phyloP scores from a whole-genome alignment of 2,888 invertebrate genomes.

The Adela reaumurella region DNA sequence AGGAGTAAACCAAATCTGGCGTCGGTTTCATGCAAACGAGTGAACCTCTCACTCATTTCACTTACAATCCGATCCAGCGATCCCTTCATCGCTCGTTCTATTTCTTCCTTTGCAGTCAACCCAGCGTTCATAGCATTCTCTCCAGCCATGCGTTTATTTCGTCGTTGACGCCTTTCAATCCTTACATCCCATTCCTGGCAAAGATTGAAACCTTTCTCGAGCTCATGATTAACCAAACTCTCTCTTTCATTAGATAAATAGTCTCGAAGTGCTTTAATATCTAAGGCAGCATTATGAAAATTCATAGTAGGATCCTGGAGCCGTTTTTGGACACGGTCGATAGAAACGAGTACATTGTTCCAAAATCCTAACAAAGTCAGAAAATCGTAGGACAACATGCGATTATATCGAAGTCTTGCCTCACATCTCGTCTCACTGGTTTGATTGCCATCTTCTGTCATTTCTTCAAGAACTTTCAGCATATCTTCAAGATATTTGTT shows the following conservation, averaged over 20 bases:
- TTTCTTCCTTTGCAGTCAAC: no score
- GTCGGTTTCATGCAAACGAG: no score
- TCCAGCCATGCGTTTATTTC: not conserved
- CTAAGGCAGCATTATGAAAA: slow-evolving; percentile 2
- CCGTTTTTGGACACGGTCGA: slow-evolving; percentile 2
- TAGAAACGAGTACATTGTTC: slow-evolving; percentile 1
- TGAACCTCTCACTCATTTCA: no score
- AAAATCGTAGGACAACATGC: slow-evolving; percentile 2
- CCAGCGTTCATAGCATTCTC: no score
- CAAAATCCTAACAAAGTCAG: slow-evolving; percentile 3
- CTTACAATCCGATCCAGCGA: no score
- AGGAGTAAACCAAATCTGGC: no score
- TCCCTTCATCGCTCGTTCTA: no score
- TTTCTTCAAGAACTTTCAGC: slow-evolving; percentile 1
- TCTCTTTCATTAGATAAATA: no score
- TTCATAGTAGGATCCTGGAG: slow-evolving; percentile 2
- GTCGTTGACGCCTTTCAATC: not conserved
- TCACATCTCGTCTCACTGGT: slow-evolving; percentile 1
- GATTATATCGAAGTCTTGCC: not conserved
- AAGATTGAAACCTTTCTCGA: not conserved
- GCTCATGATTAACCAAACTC: no score
- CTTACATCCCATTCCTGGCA: no score
- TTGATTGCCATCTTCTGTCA: slow-evolving; percentile 2
- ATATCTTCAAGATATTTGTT: slow-evolving; percentile 2
- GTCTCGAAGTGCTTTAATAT: slow-evolving; percentile 1